Evolutionary conservation across 2,888 invertebrate species (phyloP).

Genomic region (Prenolepis imparis): DNA sequence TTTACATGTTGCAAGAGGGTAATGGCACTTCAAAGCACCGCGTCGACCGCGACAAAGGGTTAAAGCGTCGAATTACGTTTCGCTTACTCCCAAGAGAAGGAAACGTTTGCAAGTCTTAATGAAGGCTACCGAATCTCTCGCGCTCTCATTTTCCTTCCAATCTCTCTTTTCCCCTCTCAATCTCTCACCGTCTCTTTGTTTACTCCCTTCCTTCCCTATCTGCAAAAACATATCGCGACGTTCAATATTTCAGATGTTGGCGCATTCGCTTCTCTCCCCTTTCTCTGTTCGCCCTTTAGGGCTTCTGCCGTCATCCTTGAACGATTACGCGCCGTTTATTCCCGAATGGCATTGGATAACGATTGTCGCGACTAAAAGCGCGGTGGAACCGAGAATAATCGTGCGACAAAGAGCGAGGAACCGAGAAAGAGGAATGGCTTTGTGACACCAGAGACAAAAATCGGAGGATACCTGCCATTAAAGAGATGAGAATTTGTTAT

Average conservation of each 20-base stretch:
- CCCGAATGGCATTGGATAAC: slow-evolving; percentile 53
- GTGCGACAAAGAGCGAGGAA: slow-evolving; percentile 22
- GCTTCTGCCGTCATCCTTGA: slow-evolving; percentile 23
- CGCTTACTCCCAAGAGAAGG: slow-evolving; percentile 35
- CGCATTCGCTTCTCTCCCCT: slow-evolving; percentile 30
- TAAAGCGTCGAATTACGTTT: slow-evolving; percentile 54
- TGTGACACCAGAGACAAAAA: slow-evolving; percentile 71
- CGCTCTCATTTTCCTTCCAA: slow-evolving; percentile 1
- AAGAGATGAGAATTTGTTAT: slow-evolving; percentile 72
- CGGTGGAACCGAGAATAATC: slow-evolving; percentile 59
- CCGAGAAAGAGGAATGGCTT: slow-evolving; percentile 49
- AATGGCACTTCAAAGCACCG: slow-evolving; percentile 30
- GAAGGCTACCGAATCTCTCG: slow-evolving; percentile 26
- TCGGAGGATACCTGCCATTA: slow-evolving; percentile 62
- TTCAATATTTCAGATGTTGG: slow-evolving; percentile 42
- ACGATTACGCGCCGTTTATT: slow-evolving; percentile 35
- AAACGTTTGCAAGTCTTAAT: slow-evolving; percentile 48
- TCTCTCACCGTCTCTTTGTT: neutral
- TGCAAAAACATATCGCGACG: slow-evolving; percentile 30
- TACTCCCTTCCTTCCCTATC: neutral
- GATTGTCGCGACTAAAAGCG: slow-evolving; percentile 55
- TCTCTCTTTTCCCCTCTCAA: neutral
- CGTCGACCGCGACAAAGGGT: slow-evolving; percentile 47
- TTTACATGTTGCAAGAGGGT: slow-evolving; percentile 44
- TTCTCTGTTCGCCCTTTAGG: slow-evolving; percentile 40